These are phyloP conservation scores for Megalops atlanticus DNA, from an alignment of 2,113 vertebrate species.

Conservation along the genomic window DNA sequence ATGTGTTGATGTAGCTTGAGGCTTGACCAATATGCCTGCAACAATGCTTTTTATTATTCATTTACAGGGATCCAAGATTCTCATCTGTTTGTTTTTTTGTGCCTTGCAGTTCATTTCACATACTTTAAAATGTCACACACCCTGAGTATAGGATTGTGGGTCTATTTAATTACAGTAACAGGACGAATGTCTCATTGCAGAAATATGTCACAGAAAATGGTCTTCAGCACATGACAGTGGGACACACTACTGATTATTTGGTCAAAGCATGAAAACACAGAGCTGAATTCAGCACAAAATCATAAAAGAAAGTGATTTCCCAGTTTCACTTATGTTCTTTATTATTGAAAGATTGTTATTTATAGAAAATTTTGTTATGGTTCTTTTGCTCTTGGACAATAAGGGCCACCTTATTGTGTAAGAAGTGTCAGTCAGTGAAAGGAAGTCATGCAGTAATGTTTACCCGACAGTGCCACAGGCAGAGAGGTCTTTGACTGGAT, in stretches of 20 bases:
- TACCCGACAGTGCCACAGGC: conserved; percentile 82
- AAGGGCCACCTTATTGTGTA: no score
- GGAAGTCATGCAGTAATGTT: no score
- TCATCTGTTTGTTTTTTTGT: background rate
- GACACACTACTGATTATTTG: no score
- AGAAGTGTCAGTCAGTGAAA: no score
- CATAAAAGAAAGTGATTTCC: background rate
- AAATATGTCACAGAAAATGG: background rate
- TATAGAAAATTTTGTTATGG: no score
- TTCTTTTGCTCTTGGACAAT: no score
- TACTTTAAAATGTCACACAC: background rate
- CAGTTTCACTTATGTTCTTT: background rate
- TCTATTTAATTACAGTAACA: background rate
- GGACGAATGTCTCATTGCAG: background rate
- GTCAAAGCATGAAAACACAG: no score
- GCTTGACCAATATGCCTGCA: background rate
- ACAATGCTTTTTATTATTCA: conserved; percentile 12
- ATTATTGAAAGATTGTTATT: no score
- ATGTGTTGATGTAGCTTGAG: background rate
- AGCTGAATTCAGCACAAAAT: no score
- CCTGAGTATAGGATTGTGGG: no score
- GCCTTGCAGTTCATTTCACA: background rate
- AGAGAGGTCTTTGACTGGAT: conserved; percentile 99
- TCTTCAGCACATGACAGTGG: no score
- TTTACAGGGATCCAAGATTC: background rate